Evolutionary conservation across 2,888 invertebrate genomes (phyloP).

Genomic region (Harpalus rufipes): DNA sequence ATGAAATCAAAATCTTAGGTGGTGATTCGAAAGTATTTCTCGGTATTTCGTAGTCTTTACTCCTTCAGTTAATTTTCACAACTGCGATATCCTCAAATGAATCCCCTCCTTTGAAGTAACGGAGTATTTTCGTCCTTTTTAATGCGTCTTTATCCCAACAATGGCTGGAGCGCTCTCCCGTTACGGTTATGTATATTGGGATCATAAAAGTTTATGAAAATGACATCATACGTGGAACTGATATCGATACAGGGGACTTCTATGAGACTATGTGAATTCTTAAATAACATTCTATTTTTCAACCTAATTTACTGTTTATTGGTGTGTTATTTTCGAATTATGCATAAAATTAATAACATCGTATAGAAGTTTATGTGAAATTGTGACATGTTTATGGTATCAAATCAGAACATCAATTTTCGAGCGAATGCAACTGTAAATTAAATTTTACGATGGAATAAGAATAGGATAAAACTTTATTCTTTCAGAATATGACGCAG

Average conservation of each 20-base stretch:
- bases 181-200: conserved; percentile 64
- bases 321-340: conserved; percentile 29
- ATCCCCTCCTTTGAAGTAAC: conserved; percentile 36
- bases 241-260: conserved; percentile 50
- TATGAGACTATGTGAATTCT: conserved; percentile 25
- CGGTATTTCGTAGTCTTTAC: conserved; percentile 34
- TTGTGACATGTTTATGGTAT: background rate
- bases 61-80: conserved; percentile 48
- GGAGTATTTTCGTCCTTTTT: conserved; percentile 52
- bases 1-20: conserved; percentile 29
- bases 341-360: conserved; percentile 56
- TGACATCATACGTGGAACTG: conserved; percentile 62
- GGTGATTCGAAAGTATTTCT: conserved; percentile 27
- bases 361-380: background rate
- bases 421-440: background rate
- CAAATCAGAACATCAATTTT: background rate
- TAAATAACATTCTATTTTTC: conserved; percentile 50
- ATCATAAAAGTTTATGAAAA: conserved; percentile 65
- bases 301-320: conserved; percentile 60
- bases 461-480: background rate
- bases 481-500: background rate
- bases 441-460: conserved; percentile 2
- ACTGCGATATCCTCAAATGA: conserved; percentile 41
- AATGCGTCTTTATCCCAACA: conserved; percentile 53
- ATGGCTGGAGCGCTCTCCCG: conserved; percentile 53